Evolutionary conservation across 2,113 vertebrate genomes (phyloP).

Genomic region (Coregonus clupeaformis): DNA sequence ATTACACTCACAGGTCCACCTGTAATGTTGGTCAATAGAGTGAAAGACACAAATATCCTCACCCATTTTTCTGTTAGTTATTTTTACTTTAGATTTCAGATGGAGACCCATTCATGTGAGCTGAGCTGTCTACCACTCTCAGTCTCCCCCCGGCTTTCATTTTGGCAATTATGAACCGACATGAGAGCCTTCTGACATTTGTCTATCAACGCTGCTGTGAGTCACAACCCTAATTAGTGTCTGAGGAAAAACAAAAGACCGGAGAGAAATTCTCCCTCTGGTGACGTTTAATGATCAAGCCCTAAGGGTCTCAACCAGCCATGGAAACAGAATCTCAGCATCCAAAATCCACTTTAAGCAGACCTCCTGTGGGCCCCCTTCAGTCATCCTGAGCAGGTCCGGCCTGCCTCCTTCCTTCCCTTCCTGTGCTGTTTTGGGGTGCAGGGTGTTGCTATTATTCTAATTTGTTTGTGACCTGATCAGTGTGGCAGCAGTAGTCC

Average conservation of each 20-base stretch:
- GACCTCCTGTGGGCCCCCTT: not conserved
- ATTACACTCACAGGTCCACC: not conserved
- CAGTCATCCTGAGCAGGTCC: not conserved
- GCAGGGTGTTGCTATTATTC: constrained; percentile 59
- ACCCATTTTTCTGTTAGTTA: constrained; percentile 10
- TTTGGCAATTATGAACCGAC: constrained; percentile 69
- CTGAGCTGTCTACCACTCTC: constrained; percentile 30
- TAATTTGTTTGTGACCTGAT: constrained; percentile 62
- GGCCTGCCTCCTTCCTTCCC: not conserved
- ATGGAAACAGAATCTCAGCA: constrained; percentile 46
- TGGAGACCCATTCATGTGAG: constrained; percentile 25
- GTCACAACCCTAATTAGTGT: constrained; percentile 72
- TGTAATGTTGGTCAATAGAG: not conserved
- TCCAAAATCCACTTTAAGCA: not conserved
- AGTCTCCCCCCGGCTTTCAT: constrained; percentile 56
- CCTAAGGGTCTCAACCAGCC: constrained; percentile 35
- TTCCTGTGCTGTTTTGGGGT: constrained; percentile 4
- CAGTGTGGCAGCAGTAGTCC: constrained; percentile 40
- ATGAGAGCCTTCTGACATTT: constrained; percentile 74
- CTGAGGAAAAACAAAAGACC: constrained; percentile 31
- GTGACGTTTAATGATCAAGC: constrained; percentile 58
- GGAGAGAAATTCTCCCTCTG: constrained; percentile 40
- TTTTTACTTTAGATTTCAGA: constrained; percentile 52
- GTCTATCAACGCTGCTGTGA: constrained; percentile 69
- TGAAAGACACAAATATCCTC: not conserved